These are phyloP conservation scores for Abscondita cerata DNA, from an alignment of 2,888 invertebrate species.

Conservation along the genomic window DNA sequence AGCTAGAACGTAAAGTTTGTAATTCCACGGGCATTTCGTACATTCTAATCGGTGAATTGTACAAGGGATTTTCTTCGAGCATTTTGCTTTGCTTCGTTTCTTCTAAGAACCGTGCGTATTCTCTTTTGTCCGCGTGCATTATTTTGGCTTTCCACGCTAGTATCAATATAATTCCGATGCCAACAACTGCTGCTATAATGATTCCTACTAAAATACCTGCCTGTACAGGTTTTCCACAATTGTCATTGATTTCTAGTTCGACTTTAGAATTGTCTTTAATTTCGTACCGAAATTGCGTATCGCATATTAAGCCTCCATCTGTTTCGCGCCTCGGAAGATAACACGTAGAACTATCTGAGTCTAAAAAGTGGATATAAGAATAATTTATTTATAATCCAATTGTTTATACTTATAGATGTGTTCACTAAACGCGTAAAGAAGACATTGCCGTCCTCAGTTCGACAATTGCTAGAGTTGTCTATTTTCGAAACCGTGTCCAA, in stretches of 20 bases:
- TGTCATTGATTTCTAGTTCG: slow-evolving; percentile 33
- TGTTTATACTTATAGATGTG: slow-evolving; percentile 21
- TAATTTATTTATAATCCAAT: too few species aligned
- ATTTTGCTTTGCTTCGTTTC: slow-evolving; percentile 13
- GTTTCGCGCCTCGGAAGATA: slow-evolving; percentile 29
- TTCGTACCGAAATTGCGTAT: slow-evolving; percentile 35
- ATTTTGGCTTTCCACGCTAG: slow-evolving; percentile 47
- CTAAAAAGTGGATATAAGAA: too few species aligned
- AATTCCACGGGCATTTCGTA: slow-evolving; percentile 45
- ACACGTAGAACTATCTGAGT: slow-evolving; percentile 24
- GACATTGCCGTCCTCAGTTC: slow-evolving; percentile 20
- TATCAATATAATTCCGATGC: slow-evolving; percentile 42
- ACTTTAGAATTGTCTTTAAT: slow-evolving; percentile 20
- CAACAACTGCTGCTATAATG: slow-evolving; percentile 39
- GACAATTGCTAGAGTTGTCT: slow-evolving; percentile 17
- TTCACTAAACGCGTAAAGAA: slow-evolving; percentile 22
- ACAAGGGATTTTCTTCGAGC: slow-evolving; percentile 65
- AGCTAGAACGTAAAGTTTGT: slow-evolving; percentile 9
- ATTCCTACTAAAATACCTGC: slow-evolving; percentile 40
- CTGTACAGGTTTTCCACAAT: slow-evolving; percentile 44
- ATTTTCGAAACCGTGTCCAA: slow-evolving; percentile 22
- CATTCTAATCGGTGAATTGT: slow-evolving; percentile 50
- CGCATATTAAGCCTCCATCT: slow-evolving; percentile 26
- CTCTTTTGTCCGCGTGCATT: slow-evolving; percentile 29
- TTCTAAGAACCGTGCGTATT: slow-evolving; percentile 32